phyloP scores from a whole-genome alignment of 2,113 vertebrate species.

The Empidonax alnorum region DNA sequence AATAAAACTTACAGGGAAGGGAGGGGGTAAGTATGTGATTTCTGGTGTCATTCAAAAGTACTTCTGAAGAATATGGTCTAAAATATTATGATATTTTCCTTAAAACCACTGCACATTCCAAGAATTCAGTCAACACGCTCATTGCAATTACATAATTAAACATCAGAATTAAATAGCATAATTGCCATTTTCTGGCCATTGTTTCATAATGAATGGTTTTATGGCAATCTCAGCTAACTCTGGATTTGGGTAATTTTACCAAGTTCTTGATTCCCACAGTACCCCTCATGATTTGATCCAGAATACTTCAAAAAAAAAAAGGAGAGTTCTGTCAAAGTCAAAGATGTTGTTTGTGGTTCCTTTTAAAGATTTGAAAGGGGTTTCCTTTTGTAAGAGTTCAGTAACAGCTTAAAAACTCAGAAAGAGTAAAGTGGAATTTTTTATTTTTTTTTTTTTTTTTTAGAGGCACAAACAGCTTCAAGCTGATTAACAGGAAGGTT shows the following conservation, averaged over 20 bases:
- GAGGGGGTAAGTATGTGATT: neutral
- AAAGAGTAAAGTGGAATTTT: neutral
- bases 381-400: neutral
- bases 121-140: constrained; percentile 1
- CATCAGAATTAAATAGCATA: neutral
- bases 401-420: neutral
- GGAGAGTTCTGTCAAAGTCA: neutral
- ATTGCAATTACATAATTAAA: constrained; percentile 15
- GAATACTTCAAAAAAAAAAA: neutral
- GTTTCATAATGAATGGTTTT: neutral
- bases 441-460: neutral
- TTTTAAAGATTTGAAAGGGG: neutral
- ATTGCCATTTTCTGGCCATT: neutral
- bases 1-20: neutral
- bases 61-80: neutral
- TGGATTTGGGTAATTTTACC: neutral
- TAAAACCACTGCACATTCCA: neutral
- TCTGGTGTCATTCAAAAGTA: neutral
- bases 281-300: neutral
- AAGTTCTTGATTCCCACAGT: neutral
- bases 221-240: neutral
- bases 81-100: constrained; percentile 17
- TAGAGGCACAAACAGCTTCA: neutral
- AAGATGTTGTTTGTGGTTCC: neutral
- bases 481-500: neutral